These are phyloP conservation scores for Pseudochromis fuscus DNA, from an alignment of 2,797 vertebrate genomes.

Conservation along the genomic window DNA sequence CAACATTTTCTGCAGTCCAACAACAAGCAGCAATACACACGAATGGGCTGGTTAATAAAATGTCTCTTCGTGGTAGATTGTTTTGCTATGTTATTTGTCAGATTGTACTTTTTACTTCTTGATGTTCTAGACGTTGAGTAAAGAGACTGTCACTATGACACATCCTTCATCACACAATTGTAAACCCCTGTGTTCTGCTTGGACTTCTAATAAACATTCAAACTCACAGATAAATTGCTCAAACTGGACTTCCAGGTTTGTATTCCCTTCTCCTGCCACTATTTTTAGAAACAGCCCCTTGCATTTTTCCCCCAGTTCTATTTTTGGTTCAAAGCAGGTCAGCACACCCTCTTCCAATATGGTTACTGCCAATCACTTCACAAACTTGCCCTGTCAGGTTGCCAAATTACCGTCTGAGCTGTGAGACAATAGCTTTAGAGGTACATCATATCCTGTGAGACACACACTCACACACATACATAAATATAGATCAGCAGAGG, in stretches of 20 bases:
- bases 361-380: background rate
- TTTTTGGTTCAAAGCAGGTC: background rate
- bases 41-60: background rate
- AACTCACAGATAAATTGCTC: background rate
- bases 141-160: background rate
- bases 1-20: background rate
- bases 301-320: background rate
- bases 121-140: background rate
- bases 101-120: background rate
- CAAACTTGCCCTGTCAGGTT: background rate
- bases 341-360: background rate
- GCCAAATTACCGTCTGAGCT: slow-evolving; percentile 4
- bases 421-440: background rate
- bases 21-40: background rate
- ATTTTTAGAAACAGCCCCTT: background rate
- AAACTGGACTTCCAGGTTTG: background rate
- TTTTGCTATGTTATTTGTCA: background rate
- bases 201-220: background rate
- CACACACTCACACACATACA: slow-evolving; percentile 1
- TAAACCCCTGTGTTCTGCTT: background rate
- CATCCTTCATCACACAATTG: too few relatives aligned
- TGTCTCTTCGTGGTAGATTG: background rate
- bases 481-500: slow-evolving; percentile 33
- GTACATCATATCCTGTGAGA: background rate
- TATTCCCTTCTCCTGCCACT: background rate